phyloP scores from a whole-genome alignment of 2,888 invertebrate species.

The Acholoe squamosa region DNA sequence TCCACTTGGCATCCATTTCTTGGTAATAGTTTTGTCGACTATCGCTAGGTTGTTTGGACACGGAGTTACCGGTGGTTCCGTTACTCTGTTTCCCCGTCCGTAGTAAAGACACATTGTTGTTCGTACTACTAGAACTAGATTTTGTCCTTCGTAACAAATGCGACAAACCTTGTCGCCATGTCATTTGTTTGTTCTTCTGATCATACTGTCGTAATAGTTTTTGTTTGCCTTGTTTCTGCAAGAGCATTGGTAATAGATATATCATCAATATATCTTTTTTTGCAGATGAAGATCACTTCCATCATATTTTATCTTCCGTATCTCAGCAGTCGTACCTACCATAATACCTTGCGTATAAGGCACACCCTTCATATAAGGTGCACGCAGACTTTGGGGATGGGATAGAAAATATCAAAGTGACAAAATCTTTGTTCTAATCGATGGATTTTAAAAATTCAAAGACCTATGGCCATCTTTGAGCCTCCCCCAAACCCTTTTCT shows the following conservation, averaged over 20 bases:
- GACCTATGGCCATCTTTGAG: no score
- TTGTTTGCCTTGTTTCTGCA: constrained; percentile 63
- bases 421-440: no score
- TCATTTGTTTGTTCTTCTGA: constrained; percentile 62
- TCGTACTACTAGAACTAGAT: constrained; percentile 63
- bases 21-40: constrained; percentile 60
- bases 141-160: constrained; percentile 66
- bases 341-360: no score
- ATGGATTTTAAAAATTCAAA: no score
- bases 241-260: neutral
- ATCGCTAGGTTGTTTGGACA: constrained; percentile 57
- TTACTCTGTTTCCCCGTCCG: constrained; percentile 63
- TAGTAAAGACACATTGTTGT: constrained; percentile 65
- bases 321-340: no score
- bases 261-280: no score
- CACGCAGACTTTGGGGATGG: no score
- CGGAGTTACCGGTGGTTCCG: constrained; percentile 59
- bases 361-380: no score
- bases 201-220: constrained; percentile 64
- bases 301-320: no score
- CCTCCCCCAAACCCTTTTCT: no score
- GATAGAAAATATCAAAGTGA: no score
- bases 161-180: constrained; percentile 66
- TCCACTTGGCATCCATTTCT: constrained; percentile 67
- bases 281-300: no score